phyloP scores from a whole-genome alignment of 2,888 invertebrate species.

The Timandra comae region DNA sequence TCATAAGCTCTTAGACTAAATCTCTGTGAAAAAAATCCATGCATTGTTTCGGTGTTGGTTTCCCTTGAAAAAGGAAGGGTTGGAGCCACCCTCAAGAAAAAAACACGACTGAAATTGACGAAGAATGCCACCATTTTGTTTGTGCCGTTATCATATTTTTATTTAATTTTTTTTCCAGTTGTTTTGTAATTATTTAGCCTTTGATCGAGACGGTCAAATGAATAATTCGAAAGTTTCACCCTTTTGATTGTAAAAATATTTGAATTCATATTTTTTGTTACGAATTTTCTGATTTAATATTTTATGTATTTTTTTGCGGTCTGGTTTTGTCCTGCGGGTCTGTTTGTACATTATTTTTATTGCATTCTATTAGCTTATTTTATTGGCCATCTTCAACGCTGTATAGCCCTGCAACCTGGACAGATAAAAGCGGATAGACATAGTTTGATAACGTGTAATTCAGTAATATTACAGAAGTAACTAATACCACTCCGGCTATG shows the following conservation, averaged over 20 bases:
- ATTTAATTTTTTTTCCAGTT: conserved; percentile 37
- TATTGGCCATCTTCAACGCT: too few species aligned
- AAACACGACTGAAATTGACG: conserved; percentile 42
- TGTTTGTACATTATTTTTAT: too few species aligned
- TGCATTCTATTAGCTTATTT: too few species aligned
- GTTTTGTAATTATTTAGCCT: conserved; percentile 44
- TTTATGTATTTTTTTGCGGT: too few species aligned
- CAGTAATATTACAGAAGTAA: too few species aligned
- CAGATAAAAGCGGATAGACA: too few species aligned
- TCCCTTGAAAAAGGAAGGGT: conserved; percentile 49
- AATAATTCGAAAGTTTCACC: conserved; percentile 20
- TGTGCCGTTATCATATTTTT: conserved; percentile 25
- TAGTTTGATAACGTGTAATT: too few species aligned
- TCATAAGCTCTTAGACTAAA: conserved; percentile 24
- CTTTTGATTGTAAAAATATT: conserved; percentile 18
- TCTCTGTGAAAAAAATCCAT: conserved; percentile 34
- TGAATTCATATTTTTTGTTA: conserved; percentile 21
- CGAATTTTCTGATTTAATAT: conserved; percentile 9
- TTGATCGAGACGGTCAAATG: conserved; percentile 37
- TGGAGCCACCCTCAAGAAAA: conserved; percentile 52
- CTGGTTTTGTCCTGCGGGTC: too few species aligned
- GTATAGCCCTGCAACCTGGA: too few species aligned
- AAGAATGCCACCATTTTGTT: conserved; percentile 50
- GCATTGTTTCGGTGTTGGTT: conserved; percentile 47
- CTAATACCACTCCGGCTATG: too few species aligned